These are phyloP conservation scores for Myodes glareolus DNA, from an alignment of 2,113 vertebrate species.

Conservation along the genomic window DNA sequence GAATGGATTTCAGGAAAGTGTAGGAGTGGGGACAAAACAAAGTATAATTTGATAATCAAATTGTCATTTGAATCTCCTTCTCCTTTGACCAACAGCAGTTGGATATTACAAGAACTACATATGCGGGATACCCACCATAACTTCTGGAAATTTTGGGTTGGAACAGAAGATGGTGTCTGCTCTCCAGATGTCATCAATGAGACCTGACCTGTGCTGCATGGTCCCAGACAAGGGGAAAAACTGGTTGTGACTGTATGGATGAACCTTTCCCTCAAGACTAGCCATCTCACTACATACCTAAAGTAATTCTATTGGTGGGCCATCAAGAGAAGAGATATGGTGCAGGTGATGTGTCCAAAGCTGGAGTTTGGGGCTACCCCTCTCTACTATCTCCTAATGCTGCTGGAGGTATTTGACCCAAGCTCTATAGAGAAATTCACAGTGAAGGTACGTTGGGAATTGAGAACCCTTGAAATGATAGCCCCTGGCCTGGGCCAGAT, in stretches of 20 bases:
- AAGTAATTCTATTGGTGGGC: not conserved
- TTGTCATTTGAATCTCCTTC: not conserved
- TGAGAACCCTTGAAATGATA: not conserved
- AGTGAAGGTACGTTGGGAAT: not conserved
- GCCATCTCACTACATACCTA: no score
- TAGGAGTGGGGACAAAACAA: not conserved
- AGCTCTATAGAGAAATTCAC: not conserved
- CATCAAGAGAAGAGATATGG: not conserved
- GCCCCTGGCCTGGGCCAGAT: not conserved
- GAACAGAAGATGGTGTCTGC: no score
- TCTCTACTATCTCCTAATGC: fast-evolving
- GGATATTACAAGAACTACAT: not conserved
- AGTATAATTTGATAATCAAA: not conserved
- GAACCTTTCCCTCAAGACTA: not conserved
- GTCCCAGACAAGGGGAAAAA: not conserved
- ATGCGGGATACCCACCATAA: not conserved
- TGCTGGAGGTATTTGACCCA: not conserved
- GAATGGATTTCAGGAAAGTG: not conserved
- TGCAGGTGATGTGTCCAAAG: not conserved
- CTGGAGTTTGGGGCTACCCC: not conserved
- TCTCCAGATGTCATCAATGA: no score
- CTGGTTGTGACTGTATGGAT: not conserved
- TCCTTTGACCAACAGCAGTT: not conserved
- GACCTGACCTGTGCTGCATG: not conserved
- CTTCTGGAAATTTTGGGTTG: not conserved